Conservation (phyloP, 2,888 invertebrate genomes). For the Eupithecia abbreviata region DNA sequence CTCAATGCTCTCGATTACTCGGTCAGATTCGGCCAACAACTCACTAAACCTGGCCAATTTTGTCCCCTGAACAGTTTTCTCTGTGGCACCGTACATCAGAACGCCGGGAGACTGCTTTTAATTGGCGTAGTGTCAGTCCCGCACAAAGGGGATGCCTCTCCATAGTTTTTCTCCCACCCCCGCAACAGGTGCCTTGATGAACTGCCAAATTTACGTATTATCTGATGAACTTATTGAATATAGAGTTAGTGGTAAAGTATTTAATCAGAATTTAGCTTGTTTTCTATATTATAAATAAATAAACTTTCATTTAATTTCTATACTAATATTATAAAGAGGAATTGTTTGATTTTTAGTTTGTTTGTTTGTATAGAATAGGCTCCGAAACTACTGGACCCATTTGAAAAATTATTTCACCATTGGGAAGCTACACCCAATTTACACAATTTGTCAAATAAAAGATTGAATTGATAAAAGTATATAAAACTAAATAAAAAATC, state of each 20-base stretch:
- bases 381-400: no score
- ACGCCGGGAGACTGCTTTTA: conserved; percentile 72
- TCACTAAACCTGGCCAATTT: not conserved
- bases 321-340: no score
- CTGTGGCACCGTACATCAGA: conserved; percentile 45
- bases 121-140: conserved; percentile 70
- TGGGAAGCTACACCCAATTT: no score
- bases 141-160: conserved; percentile 50
- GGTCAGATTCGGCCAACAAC: not conserved
- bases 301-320: no score
- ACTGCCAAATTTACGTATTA: conserved; percentile 59
- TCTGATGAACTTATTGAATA: conserved; percentile 41
- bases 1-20: not conserved
- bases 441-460: no score
- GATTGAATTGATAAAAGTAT: no score
- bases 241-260: not conserved
- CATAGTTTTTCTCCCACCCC: conserved; percentile 72
- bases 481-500: no score
- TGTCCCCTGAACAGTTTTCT: not conserved
- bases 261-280: not conserved
- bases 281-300: no score
- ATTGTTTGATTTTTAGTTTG: no score
- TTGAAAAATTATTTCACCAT: no score
- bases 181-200: conserved; percentile 74
- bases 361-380: no score